These are phyloP conservation scores for Macrosiphum euphorbiae DNA, from an alignment of 2,888 invertebrate species.

Conservation along the genomic window DNA sequence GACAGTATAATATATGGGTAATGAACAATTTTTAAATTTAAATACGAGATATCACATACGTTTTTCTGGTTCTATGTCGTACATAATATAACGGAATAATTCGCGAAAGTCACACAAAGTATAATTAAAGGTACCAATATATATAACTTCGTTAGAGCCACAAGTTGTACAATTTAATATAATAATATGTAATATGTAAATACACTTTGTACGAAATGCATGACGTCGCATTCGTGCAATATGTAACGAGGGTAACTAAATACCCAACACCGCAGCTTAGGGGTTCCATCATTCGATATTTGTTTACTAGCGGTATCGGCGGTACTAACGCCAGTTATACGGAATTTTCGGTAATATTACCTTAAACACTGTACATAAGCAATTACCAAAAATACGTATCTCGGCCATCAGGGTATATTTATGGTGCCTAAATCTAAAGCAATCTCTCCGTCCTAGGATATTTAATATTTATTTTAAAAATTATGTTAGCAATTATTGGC, in stretches of 20 bases:
- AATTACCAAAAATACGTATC: no score
- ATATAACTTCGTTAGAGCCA: background rate
- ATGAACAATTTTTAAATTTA: background rate
- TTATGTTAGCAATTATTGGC: no score
- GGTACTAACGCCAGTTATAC: no score
- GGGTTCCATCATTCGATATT: no score
- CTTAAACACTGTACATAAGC: no score
- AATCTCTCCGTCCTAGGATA: no score
- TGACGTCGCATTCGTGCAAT: background rate
- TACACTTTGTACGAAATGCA: background rate
- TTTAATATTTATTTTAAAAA: no score
- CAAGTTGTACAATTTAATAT: background rate
- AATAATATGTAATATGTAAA: background rate
- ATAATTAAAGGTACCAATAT: background rate
- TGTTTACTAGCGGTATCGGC: no score
- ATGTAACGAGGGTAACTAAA: background rate
- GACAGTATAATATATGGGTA: background rate
- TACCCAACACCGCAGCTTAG: background rate
- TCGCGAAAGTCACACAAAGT: background rate
- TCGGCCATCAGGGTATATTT: no score
- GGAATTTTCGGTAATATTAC: no score
- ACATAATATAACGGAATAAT: background rate
- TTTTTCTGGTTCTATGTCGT: background rate
- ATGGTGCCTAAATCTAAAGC: no score
- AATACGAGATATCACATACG: background rate